Conservation (phyloP, 1,140 invertebrate genomes). For the Cotesia chilonis region DNA sequence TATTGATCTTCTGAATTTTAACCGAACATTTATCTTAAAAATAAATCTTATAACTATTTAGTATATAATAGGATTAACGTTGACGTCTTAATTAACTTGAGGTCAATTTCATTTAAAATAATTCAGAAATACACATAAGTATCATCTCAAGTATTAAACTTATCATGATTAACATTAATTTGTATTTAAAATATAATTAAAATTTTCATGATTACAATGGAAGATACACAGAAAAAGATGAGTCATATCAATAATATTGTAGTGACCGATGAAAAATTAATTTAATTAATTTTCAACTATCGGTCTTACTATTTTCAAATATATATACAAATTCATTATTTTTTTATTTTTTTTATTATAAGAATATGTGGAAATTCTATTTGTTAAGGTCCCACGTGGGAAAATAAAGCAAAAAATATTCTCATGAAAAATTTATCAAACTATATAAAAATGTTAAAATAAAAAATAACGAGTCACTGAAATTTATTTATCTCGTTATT, state of each 20-base stretch:
- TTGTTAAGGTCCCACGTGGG: not conserved
- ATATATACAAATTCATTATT: not conserved
- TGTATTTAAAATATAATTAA: conserved; percentile 10
- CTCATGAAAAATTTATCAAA: not conserved
- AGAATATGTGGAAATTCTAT: conserved; percentile 2
- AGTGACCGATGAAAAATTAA: not conserved
- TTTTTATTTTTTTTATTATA: not conserved
- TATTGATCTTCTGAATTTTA: too few relatives aligned
- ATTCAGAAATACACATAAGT: not conserved
- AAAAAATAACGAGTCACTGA: not conserved
- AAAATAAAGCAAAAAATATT: conserved; percentile 3
- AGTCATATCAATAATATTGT: not conserved
- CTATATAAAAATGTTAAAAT: not conserved
- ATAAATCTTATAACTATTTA: too few relatives aligned
- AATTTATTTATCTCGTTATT: not conserved
- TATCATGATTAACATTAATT: conserved; percentile 8
- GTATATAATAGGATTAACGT: not conserved
- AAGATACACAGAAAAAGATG: not conserved
- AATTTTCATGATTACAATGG: conserved; percentile 1
- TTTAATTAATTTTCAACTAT: not conserved
- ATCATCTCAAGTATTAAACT: not conserved
- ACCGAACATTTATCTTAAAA: too few relatives aligned
- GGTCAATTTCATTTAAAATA: not conserved
- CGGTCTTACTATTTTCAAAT: conserved; percentile 1
- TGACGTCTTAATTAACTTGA: not conserved